Conservation (phyloP, 1,140 invertebrate species). For the Palaemon carinicauda region DNA sequence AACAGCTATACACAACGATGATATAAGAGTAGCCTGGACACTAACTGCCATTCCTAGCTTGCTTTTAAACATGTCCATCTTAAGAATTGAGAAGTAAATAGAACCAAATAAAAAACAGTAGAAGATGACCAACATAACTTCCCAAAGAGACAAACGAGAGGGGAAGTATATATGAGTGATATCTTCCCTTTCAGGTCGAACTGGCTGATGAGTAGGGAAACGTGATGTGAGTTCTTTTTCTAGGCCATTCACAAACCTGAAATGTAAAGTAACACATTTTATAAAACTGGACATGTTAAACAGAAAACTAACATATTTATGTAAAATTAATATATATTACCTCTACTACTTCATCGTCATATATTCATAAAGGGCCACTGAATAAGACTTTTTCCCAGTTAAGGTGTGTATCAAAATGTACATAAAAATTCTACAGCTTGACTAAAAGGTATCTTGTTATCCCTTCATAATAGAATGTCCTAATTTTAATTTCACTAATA, state of each 20-base stretch:
- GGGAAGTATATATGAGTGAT: constrained; percentile 83
- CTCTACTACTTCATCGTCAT: too few species aligned
- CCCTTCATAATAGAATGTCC: too few species aligned
- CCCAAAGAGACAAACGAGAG: constrained; percentile 84
- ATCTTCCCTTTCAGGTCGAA: constrained; percentile 60
- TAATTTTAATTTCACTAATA: too few species aligned
- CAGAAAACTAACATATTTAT: background rate
- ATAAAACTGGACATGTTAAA: background rate
- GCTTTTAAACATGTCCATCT: constrained; percentile 92
- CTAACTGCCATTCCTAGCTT: constrained; percentile 90
- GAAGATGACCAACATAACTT: constrained; percentile 83
- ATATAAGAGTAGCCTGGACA: constrained; percentile 86
- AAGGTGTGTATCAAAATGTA: too few species aligned
- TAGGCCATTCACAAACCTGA: constrained; percentile 80
- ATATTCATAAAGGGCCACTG: too few species aligned
- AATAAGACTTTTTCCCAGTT: too few species aligned
- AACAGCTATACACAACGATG: constrained; percentile 90
- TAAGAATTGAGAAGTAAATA: constrained; percentile 93
- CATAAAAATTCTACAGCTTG: too few species aligned
- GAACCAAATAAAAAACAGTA: constrained; percentile 89
- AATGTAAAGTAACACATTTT: constrained; percentile 18
- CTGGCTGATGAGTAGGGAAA: constrained; percentile 73
- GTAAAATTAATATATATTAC: too few species aligned
- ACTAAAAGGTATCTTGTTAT: too few species aligned
- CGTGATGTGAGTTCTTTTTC: constrained; percentile 74